Conservation (phyloP, 2,888 invertebrate genomes). For the Protonemura montana region DNA sequence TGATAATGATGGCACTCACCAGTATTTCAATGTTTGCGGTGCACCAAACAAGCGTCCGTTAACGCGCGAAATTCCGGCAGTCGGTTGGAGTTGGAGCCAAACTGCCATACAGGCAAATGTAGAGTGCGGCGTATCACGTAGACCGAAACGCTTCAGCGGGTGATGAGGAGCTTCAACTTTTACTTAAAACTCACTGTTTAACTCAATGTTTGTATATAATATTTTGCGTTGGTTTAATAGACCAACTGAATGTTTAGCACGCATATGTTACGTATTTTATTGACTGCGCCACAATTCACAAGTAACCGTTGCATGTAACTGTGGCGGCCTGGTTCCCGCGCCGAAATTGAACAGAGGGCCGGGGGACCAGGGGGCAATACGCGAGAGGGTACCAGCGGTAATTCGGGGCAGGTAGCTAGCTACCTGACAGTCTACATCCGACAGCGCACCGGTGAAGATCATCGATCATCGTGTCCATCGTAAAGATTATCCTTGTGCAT, state of each 20-base stretch:
- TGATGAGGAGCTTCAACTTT: not conserved
- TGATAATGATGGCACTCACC: not conserved
- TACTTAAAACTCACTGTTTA: not conserved
- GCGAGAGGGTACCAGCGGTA: too few species aligned
- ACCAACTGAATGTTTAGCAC: not conserved
- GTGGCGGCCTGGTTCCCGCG: too few species aligned
- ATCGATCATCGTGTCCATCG: too few species aligned
- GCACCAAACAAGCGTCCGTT: not conserved
- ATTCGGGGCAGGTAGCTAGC: too few species aligned
- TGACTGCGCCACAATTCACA: not conserved
- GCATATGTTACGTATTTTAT: not conserved
- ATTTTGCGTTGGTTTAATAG: not conserved
- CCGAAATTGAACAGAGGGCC: too few species aligned
- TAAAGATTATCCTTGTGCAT: too few species aligned
- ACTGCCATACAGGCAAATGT: not conserved
- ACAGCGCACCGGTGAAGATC: too few species aligned
- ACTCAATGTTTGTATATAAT: slow-evolving; percentile 1
- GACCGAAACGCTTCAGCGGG: not conserved
- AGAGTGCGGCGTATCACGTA: not conserved
- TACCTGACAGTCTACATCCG: too few species aligned
- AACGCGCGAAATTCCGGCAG: not conserved
- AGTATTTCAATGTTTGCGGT: not conserved
- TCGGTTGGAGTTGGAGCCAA: not conserved
- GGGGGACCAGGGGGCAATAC: too few species aligned
- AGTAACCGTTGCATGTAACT: not conserved